A percentile compares a stretch with the other conserved stretches of the same genome.
Evolutionary conservation across 1,140 invertebrate genomes (phyloP).

Genomic region (Radopholus similis): DNA sequence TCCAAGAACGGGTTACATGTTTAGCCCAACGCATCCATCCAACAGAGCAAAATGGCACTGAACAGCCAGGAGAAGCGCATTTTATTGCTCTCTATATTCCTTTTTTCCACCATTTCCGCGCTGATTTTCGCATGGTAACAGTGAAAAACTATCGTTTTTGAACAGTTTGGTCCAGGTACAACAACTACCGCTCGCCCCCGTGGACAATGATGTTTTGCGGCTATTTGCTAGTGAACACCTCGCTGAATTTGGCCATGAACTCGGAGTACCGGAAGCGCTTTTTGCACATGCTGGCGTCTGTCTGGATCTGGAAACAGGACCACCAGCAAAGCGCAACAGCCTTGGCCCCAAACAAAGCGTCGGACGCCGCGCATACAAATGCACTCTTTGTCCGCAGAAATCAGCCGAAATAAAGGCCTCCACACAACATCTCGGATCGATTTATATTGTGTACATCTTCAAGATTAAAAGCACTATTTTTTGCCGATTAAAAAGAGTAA

Average conservation of each 20-base stretch:
- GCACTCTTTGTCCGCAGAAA: too few species aligned
- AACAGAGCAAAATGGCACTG: not conserved
- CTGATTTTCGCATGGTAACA: slow-evolving; percentile 16
- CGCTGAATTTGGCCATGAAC: slow-evolving; percentile 10
- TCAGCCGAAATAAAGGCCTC: too few species aligned
- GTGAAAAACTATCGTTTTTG: too few species aligned
- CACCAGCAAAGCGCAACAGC: too few species aligned
- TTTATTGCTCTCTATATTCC: slow-evolving; percentile 9
- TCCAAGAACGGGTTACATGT: not conserved
- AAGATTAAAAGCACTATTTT: too few species aligned
- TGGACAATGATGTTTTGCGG: slow-evolving; percentile 13
- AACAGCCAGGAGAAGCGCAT: slow-evolving; percentile 8
- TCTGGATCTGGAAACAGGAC: too few species aligned
- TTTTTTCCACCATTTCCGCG: slow-evolving; percentile 13
- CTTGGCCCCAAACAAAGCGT: too few species aligned
- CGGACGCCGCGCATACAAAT: too few species aligned
- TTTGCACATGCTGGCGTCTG: not conserved
- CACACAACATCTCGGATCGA: too few species aligned
- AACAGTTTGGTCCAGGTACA: too few species aligned
- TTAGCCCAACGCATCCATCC: not conserved
- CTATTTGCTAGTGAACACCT: slow-evolving; percentile 8
- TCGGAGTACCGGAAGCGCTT: slow-evolving; percentile 7
- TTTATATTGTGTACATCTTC: too few species aligned
- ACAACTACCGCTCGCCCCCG: slow-evolving; percentile 4
- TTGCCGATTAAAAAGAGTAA: too few species aligned